Conservation (phyloP, 2,888 invertebrate species). For the Netelia inedita region DNA sequence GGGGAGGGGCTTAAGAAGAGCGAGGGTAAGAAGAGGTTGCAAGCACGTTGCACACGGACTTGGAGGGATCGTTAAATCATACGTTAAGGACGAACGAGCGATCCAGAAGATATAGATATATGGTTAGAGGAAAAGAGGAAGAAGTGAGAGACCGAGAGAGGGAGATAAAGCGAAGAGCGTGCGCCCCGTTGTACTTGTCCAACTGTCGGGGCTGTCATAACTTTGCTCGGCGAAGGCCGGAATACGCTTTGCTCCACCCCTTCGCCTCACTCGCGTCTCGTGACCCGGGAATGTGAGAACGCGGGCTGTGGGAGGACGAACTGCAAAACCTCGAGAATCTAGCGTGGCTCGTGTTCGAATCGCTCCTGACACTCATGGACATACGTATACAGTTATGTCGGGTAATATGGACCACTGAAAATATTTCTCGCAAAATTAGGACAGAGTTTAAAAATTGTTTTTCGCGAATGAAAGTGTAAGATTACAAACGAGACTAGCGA, state of each 20-base stretch:
- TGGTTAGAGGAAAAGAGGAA: constrained; percentile 33
- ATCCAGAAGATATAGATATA: constrained; percentile 43
- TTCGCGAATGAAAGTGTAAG: too few relatives aligned
- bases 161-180: constrained; percentile 3
- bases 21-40: not conserved
- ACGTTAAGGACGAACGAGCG: constrained; percentile 65
- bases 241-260: constrained; percentile 51
- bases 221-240: constrained; percentile 34
- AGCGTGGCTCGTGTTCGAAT: constrained; percentile 7
- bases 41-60: constrained; percentile 42
- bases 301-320: not conserved
- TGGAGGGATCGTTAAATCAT: constrained; percentile 75
- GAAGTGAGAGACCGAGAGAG: constrained; percentile 5
- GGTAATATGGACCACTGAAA: not conserved
- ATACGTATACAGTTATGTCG: not conserved
- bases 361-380: not conserved
- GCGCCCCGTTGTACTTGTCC: constrained; percentile 69
- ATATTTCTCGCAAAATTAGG: too few relatives aligned
- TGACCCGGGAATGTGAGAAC: constrained; percentile 39
- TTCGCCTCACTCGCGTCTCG: constrained; percentile 27
- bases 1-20: not conserved
- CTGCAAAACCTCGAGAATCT: constrained; percentile 3
- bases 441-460: too few relatives aligned
- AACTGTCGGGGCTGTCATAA: constrained; percentile 68
- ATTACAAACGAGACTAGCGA: too few relatives aligned